Evolutionary conservation across 2,113 vertebrate genomes (phyloP).

Genomic region (Hirundichthys speculiger): DNA sequence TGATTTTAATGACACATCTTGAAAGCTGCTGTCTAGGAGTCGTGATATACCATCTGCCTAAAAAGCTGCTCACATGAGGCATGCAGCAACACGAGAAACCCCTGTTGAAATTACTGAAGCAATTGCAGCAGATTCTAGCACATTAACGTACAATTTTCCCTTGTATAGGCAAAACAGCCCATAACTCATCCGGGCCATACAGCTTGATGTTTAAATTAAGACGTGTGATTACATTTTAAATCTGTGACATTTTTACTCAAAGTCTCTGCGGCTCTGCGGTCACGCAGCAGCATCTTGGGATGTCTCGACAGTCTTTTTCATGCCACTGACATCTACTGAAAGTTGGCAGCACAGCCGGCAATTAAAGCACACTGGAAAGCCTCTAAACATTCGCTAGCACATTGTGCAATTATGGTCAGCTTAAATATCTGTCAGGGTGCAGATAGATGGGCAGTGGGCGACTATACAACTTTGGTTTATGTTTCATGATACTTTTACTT

Average conservation of each 20-base stretch:
- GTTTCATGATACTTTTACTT: conserved; percentile 40
- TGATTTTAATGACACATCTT: conserved; percentile 59
- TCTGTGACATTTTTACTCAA: conserved; percentile 44
- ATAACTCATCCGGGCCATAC: conserved; percentile 20
- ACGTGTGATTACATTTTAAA: conserved; percentile 43
- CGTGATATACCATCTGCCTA: conserved; percentile 67
- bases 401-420: conserved; percentile 75
- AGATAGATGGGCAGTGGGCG: conserved; percentile 48
- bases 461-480: conserved; percentile 42
- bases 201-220: conserved; percentile 42
- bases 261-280: conserved; percentile 49
- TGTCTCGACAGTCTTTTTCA: conserved; percentile 40
- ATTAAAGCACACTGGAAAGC: conserved; percentile 65
- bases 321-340: conserved; percentile 61
- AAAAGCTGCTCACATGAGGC: conserved; percentile 58
- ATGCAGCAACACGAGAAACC: conserved; percentile 36
- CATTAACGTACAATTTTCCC: conserved; percentile 35
- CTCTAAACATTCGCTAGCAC: conserved; percentile 67
- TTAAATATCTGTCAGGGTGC: conserved; percentile 66
- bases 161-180: neutral
- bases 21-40: conserved; percentile 23
- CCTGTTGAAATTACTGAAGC: conserved; percentile 46
- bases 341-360: conserved; percentile 64
- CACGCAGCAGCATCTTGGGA: conserved; percentile 41
- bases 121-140: conserved; percentile 22